Conservation (phyloP, 2,888 invertebrate genomes). For the Terebella lapidaria region DNA sequence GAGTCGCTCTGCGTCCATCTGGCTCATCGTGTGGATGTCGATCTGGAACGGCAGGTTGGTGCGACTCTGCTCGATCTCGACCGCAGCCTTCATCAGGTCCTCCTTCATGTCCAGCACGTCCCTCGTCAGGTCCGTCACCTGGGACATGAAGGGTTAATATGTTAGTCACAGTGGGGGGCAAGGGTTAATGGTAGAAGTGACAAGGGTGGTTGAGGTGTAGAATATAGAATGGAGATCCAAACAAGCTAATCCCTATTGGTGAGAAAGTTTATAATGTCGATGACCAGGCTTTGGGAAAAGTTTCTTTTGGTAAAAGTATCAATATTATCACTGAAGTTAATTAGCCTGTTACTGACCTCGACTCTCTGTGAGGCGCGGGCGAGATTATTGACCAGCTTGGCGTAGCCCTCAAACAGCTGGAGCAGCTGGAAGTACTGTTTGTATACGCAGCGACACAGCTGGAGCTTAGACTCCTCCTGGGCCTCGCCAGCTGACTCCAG, state of each 20-base stretch:
- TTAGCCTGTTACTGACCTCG: slow-evolving; percentile 10
- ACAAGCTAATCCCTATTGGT: no score
- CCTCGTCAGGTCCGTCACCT: slow-evolving; percentile 49
- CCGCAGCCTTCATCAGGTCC: slow-evolving; percentile 43
- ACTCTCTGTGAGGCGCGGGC: slow-evolving; percentile 11
- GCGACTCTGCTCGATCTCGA: slow-evolving; percentile 46
- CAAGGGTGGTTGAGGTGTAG: neutral
- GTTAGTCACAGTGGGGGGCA: neutral
- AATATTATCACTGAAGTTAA: neutral
- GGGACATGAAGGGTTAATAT: neutral
- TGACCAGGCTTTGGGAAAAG: neutral
- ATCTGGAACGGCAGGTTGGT: slow-evolving; percentile 41
- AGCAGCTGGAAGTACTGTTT: slow-evolving; percentile 89
- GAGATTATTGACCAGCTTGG: slow-evolving; percentile 51
- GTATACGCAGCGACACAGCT: slow-evolving; percentile 81
- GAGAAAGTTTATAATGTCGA: no score
- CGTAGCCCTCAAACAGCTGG: slow-evolving; percentile 69
- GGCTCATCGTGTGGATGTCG: slow-evolving; percentile 40
- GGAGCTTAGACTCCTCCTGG: slow-evolving; percentile 59
- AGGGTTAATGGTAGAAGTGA: neutral
- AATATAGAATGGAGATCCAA: no score
- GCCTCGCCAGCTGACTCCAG: no score
- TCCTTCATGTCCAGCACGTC: slow-evolving; percentile 45
- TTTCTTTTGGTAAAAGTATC: neutral
- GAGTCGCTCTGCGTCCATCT: slow-evolving; percentile 46